Conservation (phyloP, 2,113 vertebrate genomes). For the Pipra filicauda region DNA sequence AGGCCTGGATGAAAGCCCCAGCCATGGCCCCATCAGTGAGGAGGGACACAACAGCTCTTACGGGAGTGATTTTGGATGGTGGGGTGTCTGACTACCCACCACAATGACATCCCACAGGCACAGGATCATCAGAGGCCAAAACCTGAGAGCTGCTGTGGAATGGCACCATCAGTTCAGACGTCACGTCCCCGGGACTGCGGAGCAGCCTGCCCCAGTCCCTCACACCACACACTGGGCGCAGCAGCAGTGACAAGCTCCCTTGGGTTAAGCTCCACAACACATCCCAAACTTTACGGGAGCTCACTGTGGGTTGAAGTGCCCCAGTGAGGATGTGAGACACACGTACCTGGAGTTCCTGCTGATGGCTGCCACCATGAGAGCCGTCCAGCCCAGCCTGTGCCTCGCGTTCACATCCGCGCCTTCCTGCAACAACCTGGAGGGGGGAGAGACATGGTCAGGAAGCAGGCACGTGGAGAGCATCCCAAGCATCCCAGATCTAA, state of each 20-base stretch:
- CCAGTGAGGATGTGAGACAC: accelerated
- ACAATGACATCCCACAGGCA: neutral
- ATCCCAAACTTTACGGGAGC: neutral
- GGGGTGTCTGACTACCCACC: no score
- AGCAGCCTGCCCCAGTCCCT: neutral
- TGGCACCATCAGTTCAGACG: no score
- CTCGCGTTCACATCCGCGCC: constrained; percentile 83
- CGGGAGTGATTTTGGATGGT: accelerated
- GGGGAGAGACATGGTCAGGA: neutral
- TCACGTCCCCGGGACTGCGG: accelerated
- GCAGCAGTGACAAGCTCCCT: neutral
- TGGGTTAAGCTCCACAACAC: neutral
- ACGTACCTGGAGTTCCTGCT: constrained; percentile 87
- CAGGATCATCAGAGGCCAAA: neutral
- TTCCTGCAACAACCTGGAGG: constrained; percentile 81
- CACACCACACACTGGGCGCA: accelerated
- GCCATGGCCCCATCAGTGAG: neutral
- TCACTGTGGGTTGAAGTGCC: accelerated
- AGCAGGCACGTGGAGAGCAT: accelerated
- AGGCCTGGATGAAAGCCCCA: neutral
- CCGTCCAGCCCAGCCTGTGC: constrained; percentile 92
- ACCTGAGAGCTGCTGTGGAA: neutral
- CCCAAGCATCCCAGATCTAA: neutral
- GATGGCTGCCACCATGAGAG: constrained; percentile 94
- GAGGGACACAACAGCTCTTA: neutral